phyloP scores from a whole-genome alignment of 1,140 invertebrate genomes.

The Helicorthomorpha holstii region DNA sequence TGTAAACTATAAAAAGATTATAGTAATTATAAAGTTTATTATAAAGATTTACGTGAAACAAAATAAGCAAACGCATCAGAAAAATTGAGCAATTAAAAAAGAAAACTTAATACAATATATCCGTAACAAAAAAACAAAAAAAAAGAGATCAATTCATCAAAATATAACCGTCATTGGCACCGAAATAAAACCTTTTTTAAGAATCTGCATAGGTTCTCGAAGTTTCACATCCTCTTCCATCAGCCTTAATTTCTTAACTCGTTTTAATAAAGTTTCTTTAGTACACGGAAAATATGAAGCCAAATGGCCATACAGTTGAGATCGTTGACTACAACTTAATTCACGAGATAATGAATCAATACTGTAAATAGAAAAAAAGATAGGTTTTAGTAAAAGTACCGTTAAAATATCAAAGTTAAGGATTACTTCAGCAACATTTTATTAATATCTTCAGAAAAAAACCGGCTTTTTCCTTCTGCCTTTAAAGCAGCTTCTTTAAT shows the following conservation, averaged over 20 bases:
- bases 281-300: slow-evolving; percentile 42
- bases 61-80: no score
- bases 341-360: slow-evolving; percentile 38
- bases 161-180: slow-evolving; percentile 5
- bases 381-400: no score
- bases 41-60: no score
- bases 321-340: slow-evolving; percentile 29
- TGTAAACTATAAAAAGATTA: no score
- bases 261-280: slow-evolving; percentile 45
- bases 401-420: no score
- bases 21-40: no score
- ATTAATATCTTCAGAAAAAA: slow-evolving; percentile 44
- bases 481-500: slow-evolving; percentile 37
- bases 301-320: slow-evolving; percentile 41
- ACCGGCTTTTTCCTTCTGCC: slow-evolving; percentile 41
- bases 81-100: no score
- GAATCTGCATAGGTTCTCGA: slow-evolving; percentile 29
- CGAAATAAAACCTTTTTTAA: slow-evolving; percentile 26
- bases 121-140: neutral
- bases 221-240: slow-evolving; percentile 39
- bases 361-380: slow-evolving; percentile 24
- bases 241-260: slow-evolving; percentile 42
- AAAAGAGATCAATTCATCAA: slow-evolving; percentile 4
- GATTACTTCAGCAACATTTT: slow-evolving; percentile 39
- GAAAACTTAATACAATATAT: neutral